Evolutionary conservation across 2,888 invertebrate genomes (phyloP).

Genomic region (Torymus tubicola): DNA sequence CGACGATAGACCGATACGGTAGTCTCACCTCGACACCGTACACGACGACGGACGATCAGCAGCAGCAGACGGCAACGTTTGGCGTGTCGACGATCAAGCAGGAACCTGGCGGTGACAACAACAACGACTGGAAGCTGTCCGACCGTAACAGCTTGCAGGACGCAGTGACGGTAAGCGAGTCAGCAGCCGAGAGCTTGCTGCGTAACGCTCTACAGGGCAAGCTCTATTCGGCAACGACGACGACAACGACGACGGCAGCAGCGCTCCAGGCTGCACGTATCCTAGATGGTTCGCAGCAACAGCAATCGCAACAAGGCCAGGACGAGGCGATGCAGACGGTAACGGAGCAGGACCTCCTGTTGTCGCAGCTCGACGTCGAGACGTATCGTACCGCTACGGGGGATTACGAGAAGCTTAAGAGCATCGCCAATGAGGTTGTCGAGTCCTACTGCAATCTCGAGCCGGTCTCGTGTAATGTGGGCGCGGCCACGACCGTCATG

Average conservation of each 20-base stretch:
- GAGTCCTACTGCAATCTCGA: slow-evolving; percentile 86
- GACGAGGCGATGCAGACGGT: slow-evolving; percentile 76
- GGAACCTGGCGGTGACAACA: slow-evolving; percentile 79
- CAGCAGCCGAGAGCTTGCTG: slow-evolving; percentile 84
- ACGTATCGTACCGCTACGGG: slow-evolving; percentile 81
- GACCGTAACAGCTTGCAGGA: slow-evolving; percentile 80
- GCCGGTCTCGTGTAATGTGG: slow-evolving; percentile 74
- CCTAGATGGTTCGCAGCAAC: slow-evolving; percentile 1
- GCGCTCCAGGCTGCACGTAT: slow-evolving; percentile 41
- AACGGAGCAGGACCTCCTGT: slow-evolving; percentile 82
- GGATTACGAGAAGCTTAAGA: slow-evolving; percentile 90
- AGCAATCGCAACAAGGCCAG: slow-evolving; percentile 60
- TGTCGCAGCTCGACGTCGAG: slow-evolving; percentile 81
- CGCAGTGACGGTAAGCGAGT: slow-evolving; percentile 64
- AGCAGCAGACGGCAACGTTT: not conserved
- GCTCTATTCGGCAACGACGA: slow-evolving; percentile 73
- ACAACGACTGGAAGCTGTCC: slow-evolving; percentile 89
- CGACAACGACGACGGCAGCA: slow-evolving; percentile 38
- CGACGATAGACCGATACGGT: slow-evolving; percentile 62
- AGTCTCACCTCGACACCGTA: slow-evolving; percentile 57
- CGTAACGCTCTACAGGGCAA: slow-evolving; percentile 91
- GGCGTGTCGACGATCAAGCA: slow-evolving; percentile 62
- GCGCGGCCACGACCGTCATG: slow-evolving; percentile 73
- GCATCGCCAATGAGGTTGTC: slow-evolving; percentile 89
- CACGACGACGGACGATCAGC: slow-evolving; percentile 36